phyloP scores from a whole-genome alignment of 1,140 invertebrate species.

The Cydia fagiglandana region DNA sequence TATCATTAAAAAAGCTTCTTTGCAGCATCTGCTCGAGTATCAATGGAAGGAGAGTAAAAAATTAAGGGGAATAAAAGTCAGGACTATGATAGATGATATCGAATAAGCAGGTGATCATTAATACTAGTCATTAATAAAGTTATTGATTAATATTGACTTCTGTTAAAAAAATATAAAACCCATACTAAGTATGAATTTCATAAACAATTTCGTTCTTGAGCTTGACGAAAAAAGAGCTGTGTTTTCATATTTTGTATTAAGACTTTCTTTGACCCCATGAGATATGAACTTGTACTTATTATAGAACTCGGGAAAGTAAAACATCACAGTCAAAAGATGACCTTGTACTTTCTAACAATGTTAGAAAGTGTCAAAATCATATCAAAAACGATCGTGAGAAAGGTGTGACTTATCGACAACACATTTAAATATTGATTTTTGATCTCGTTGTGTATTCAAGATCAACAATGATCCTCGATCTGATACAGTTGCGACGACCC shows the following conservation, averaged over 20 bases:
- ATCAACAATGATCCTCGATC: conserved; percentile 61
- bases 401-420: conserved; percentile 14
- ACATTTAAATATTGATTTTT: conserved; percentile 8
- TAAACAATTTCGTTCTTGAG: too few species aligned
- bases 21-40: conserved; percentile 57
- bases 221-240: too few species aligned
- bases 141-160: background rate
- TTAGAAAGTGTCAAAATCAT: conserved; percentile 4
- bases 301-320: background rate
- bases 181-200: too few species aligned
- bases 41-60: background rate
- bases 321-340: background rate
- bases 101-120: background rate
- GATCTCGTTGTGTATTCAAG: conserved; percentile 33
- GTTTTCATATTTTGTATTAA: too few species aligned
- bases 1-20: conserved; percentile 53
- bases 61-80: background rate
- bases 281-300: background rate
- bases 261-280: too few species aligned
- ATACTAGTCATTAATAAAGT: background rate
- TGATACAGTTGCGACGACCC: conserved; percentile 54
- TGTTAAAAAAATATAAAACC: background rate
- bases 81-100: conserved; percentile 5
- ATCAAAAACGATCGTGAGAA: conserved; percentile 16
- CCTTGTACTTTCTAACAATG: conserved; percentile 1